Base-by-base conservation (phyloP, 2,888 invertebrate genomes). In the Acronicta leporina region DNA sequence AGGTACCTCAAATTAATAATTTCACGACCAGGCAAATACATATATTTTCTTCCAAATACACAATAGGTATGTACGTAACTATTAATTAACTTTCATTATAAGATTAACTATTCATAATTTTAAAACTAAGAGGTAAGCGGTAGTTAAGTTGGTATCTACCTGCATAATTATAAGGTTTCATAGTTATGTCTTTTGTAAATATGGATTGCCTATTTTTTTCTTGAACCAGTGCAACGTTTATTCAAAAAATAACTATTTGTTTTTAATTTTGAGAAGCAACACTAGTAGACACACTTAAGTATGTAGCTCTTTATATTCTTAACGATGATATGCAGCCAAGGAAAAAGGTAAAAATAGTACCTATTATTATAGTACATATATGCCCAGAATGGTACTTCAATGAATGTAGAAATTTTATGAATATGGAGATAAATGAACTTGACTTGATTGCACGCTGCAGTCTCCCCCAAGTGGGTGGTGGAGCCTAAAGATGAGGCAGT, bases 391-490 rank as follows among this genome's bases (percentile, higher is more conserved):
- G 59, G 2, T 20, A 33, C 20, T 38, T 16, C 47, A 25, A 43
- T 44, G n/a, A 38, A 44, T 27, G 43, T 44, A 14, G 11, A 33
- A 33, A 0, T 30, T 5, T 33, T 11, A 33, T 2, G 4, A 33
- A 33, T 38, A 55, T n/a, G n/a, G n/a, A n/a, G n/a, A n/a, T n/a
- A 58, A 38, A 11, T 38, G 35, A 20, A 40, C n/a, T 56, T 42
- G 30, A 55, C 52, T 58, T 78, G 7, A 42, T 85, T 81, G 48
- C 88, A 92, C 65, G 91, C 92, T 86, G 87, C 91, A 97, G 97
- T 97, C 69, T 97, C 97, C 16, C 97, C 97, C 7, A 96, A 96
- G 81, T 96, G 97, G 96, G 93, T 96, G 57, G 90, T 96, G 79
- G 97, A 97, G 83, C 97, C 97, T 10, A 95, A 95, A 82, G 97